Base-by-base conservation (phyloP, 2,797 vertebrate genomes). In the Sparus aurata region DNA sequence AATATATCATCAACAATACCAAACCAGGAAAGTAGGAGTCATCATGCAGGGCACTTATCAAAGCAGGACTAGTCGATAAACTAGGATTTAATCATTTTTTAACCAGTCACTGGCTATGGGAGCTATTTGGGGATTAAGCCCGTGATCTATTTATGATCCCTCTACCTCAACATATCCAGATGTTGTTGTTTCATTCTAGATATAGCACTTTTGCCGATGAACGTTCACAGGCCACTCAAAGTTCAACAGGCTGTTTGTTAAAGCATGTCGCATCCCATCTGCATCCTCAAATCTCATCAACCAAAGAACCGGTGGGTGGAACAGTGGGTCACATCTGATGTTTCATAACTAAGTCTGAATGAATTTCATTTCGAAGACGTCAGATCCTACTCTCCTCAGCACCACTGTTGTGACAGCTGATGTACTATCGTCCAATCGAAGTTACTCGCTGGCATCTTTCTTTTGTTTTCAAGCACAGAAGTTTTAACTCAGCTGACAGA, bases 231-330 rank as follows among this genome's bases (percentile, higher is more conserved):
- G 63, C 74, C 41, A 45, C 52, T 73, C 12, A 74, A 74, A 74
- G 83, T 71, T 85, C 80, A 90, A 83, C 80, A 89, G 85, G 85
- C 77, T 85, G 38, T 80, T 68, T 86, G 62, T 27, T 79, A 63
- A 62, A 83, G 67, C 23, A 34, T 52, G 66, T n/a, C 65, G 22
- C 71, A 64, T 77, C 61, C 60, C 47, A 45, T 67, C 38, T 53
- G 38, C 59, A 49, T 45, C 52, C 38, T 68, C 25, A 9, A 27
- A 10, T 54, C 22, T 62, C 43, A 45, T 60, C 13, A 66, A 38
- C 22, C 57, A 27, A 46, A 54, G 16, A 69, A 45, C 52, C 46
- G 57, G 46, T 54, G 41, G 23, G 10, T 18, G 22, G 77, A 66
- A 74, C 47, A 70, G 10, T 25, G 20, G 45, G 9, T 53, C 43